A percentile compares a stretch with the other conserved stretches of the same genome.
Conservation (phyloP, 2,888 invertebrate species). For the Thalpophila matura region DNA sequence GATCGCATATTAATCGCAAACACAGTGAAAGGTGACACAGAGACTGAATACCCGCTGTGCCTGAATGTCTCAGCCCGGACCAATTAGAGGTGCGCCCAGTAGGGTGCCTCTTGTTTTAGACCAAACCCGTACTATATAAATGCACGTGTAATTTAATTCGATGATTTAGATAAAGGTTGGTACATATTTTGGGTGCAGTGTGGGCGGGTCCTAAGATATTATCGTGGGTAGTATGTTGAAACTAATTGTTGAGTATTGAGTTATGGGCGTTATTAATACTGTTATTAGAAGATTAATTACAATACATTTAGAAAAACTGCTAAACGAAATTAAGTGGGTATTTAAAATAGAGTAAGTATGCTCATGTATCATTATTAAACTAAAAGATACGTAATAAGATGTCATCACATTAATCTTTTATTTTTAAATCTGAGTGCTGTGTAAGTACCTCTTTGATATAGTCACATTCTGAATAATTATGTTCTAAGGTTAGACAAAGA, state of each 20-base stretch:
- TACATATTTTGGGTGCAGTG: slow-evolving; percentile 54
- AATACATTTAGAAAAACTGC: slow-evolving; percentile 17
- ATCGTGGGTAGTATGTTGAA: slow-evolving; percentile 41
- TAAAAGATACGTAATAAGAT: too few relatives aligned
- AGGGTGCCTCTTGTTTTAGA: slow-evolving; percentile 61
- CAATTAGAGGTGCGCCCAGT: slow-evolving; percentile 63
- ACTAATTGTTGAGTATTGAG: slow-evolving; percentile 54
- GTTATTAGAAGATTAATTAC: slow-evolving; percentile 53
- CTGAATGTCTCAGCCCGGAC: slow-evolving; percentile 46
- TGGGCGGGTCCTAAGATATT: slow-evolving; percentile 49
- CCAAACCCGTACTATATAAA: slow-evolving; percentile 33
- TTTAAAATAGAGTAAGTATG: slow-evolving; percentile 42
- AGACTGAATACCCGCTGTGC: slow-evolving; percentile 70
- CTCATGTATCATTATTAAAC: too few relatives aligned
- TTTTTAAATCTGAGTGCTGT: too few relatives aligned
- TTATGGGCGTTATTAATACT: slow-evolving; percentile 50
- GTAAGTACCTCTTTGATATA: too few relatives aligned
- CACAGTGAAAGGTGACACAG: slow-evolving; percentile 76
- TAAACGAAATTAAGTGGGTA: slow-evolving; percentile 16
- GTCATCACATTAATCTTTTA: too few relatives aligned
- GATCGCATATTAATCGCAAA: slow-evolving; percentile 76
- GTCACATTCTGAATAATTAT: too few relatives aligned
- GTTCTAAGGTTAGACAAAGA: too few relatives aligned
- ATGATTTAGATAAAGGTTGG: slow-evolving; percentile 56
- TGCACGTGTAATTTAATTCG: slow-evolving; percentile 43